Evolutionary conservation across 2,888 invertebrate genomes (phyloP), one percentile per base, ranked within the genome.

Genomic region (Capitulum mitella): DNA sequence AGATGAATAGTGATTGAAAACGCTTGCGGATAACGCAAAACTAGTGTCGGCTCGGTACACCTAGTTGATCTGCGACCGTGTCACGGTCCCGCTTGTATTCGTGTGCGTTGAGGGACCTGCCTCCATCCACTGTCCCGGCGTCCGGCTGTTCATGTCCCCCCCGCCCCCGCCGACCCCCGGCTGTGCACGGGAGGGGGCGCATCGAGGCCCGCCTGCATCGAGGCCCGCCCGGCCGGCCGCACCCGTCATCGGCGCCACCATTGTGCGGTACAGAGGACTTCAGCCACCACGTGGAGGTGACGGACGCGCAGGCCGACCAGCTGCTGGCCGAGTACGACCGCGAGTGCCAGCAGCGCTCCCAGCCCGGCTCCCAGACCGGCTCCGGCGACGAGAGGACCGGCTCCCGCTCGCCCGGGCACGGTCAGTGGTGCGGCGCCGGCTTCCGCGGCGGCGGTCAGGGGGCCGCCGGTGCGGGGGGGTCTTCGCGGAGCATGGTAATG

Each of bases 241-340:
- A n/a, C n/a, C n/a, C n/a, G n/a, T n/a, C n/a, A n/a, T n/a, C n/a
- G n/a, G n/a, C n/a, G n/a, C n/a, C n/a, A n/a, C n/a, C n/a, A n/a
- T n/a, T n/a, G n/a, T 58, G 58, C 58, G 22, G 37, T 8, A 3
- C 75, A 75, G 80, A 80, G 86, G 90, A 90, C 84, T 90, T 91
- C 86, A 88, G 89, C 64, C 86, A 88, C 82, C 89, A 90, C 84
- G 88, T 91, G 79, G 91, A 91, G 85, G 85, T 92, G 79, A 89
- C 91, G 8, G 91, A 91, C 85, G 91, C 91, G 85, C 90, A 91
- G 83, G 91, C 91, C 84, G 91, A 87, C 8, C 86, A 90, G 83
- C 87, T 91, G 78, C 85, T 91, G 83, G 89, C 90, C 83, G 90
- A 91, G 83, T 92, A 91, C 84, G 91, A 92, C 84, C 89, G 87